Percentiles rank a stretch among this genome's conserved stretches.
Evolutionary conservation across 2,113 vertebrate genomes (phyloP).

Genomic region (Hepsetus odoe): DNA sequence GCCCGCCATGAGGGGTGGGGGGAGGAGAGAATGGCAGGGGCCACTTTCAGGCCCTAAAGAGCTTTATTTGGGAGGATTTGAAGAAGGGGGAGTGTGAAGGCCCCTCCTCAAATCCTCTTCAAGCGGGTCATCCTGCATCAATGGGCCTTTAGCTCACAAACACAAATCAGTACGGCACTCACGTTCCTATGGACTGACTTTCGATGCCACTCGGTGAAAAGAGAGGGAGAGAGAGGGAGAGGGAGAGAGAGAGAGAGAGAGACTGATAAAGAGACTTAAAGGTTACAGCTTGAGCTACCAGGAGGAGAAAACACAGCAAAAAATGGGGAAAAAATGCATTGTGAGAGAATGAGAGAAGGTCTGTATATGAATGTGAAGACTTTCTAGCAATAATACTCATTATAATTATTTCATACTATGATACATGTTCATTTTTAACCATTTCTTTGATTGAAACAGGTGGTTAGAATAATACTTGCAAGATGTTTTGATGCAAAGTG

Average conservation of each 20-base stretch:
- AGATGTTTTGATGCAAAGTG: too few species aligned
- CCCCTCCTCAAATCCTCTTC: slow-evolving; percentile 92
- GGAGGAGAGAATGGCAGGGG: slow-evolving; percentile 80
- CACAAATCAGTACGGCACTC: slow-evolving; percentile 92
- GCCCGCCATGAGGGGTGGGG: slow-evolving; percentile 74
- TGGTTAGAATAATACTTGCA: too few species aligned
- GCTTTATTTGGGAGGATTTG: slow-evolving; percentile 99
- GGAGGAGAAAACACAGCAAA: slow-evolving; percentile 3
- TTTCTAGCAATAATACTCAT: background rate
- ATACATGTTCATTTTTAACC: too few species aligned
- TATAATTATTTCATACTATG: too few species aligned
- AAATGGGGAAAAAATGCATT: slow-evolving; percentile 56
- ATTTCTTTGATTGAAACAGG: too few species aligned
- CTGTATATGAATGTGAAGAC: slow-evolving; percentile 60
- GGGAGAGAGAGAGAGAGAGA: slow-evolving; percentile 11
- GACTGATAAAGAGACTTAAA: slow-evolving; percentile 74
- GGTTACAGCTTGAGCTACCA: background rate
- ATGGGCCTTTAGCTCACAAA: slow-evolving; percentile 89
- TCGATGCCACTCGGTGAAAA: slow-evolving; percentile 82
- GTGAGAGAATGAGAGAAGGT: slow-evolving; percentile 78
- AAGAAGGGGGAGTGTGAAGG: slow-evolving; percentile 95
- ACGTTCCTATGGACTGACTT: slow-evolving; percentile 95
- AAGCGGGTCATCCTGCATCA: slow-evolving; percentile 89
- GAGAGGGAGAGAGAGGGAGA: slow-evolving; percentile 56
- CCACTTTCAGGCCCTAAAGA: slow-evolving; percentile 96